Conservation (phyloP, 2,797 vertebrate genomes). For the Pachyuromys duprasi region DNA sequence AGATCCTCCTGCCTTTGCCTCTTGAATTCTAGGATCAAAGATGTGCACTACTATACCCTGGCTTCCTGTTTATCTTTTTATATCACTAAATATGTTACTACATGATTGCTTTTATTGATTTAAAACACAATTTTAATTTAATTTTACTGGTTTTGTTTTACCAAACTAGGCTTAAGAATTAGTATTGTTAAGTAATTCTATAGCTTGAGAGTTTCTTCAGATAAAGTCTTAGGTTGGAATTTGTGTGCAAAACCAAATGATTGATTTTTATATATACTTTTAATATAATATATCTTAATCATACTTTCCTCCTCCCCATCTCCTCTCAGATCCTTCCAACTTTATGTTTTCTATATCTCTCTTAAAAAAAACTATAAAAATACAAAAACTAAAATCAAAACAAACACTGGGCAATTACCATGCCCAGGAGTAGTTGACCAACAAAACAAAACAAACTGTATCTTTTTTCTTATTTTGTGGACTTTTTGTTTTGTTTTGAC, state of each 20-base stretch:
- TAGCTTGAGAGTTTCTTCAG: neutral
- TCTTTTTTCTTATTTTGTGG: neutral
- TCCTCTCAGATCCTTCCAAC: neutral
- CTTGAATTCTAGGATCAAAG: neutral
- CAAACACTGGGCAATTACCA: neutral
- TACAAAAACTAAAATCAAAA: neutral
- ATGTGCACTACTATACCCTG: neutral
- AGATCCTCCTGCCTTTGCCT: neutral
- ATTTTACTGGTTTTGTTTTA: too few relatives aligned
- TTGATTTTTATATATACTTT: neutral
- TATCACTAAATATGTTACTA: neutral
- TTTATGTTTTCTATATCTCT: neutral
- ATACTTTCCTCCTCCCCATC: too few relatives aligned
- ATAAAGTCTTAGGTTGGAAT: constrained; percentile 36
- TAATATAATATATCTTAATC: neutral
- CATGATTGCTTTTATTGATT: constrained; percentile 15
- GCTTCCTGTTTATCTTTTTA: neutral
- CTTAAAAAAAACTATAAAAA: neutral
- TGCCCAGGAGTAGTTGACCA: neutral
- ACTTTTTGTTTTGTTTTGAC: neutral
- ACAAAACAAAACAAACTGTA: neutral
- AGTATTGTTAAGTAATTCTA: constrained; percentile 8
- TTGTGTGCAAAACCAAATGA: neutral
- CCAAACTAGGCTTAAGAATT: neutral
- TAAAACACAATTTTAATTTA: neutral